These are phyloP conservation scores for Unio pictorum DNA, from an alignment of 2,888 invertebrate species.

Conservation along the genomic window DNA sequence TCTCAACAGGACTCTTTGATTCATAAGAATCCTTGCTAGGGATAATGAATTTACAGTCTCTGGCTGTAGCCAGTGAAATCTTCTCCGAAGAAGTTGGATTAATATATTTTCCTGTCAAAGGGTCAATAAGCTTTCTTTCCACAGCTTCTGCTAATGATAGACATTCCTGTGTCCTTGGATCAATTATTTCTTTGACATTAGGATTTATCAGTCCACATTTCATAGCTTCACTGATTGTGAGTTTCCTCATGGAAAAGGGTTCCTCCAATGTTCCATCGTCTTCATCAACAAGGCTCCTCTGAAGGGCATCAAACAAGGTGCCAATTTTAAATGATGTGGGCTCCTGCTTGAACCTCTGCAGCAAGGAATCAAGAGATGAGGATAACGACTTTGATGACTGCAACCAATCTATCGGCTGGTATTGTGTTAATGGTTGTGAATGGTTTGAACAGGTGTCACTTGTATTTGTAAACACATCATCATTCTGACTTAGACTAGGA, in stretches of 20 bases:
- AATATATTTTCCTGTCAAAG: slow-evolving; percentile 44
- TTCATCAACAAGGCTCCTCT: slow-evolving; percentile 36
- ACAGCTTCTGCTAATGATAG: slow-evolving; percentile 53
- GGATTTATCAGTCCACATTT: slow-evolving; percentile 73
- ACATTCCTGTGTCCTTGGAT: slow-evolving; percentile 76
- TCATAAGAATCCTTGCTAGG: slow-evolving; percentile 24
- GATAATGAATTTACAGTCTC: slow-evolving; percentile 73
- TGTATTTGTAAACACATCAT: slow-evolving; percentile 29
- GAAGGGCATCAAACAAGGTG: slow-evolving; percentile 42
- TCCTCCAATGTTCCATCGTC: slow-evolving; percentile 36
- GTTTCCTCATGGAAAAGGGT: slow-evolving; percentile 43
- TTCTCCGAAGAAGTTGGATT: slow-evolving; percentile 41
- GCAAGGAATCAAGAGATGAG: slow-evolving; percentile 53
- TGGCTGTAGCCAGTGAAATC: slow-evolving; percentile 73
- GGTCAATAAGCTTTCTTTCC: slow-evolving; percentile 40
- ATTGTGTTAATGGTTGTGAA: slow-evolving; percentile 16
- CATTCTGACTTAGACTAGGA: slow-evolving; percentile 8
- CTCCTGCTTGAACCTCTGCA: slow-evolving; percentile 42
- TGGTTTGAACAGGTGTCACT: slow-evolving; percentile 21
- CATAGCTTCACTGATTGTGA: slow-evolving; percentile 74
- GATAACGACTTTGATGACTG: slow-evolving; percentile 49
- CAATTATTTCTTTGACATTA: slow-evolving; percentile 45
- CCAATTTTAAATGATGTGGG: slow-evolving; percentile 40
- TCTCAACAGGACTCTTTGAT: slow-evolving; percentile 54
- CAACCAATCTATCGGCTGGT: slow-evolving; percentile 34